Evolutionary conservation across 2,797 vertebrate genomes (phyloP), one percentile per base, ranked within the genome.

Genomic region (Gobio occitaniae): DNA sequence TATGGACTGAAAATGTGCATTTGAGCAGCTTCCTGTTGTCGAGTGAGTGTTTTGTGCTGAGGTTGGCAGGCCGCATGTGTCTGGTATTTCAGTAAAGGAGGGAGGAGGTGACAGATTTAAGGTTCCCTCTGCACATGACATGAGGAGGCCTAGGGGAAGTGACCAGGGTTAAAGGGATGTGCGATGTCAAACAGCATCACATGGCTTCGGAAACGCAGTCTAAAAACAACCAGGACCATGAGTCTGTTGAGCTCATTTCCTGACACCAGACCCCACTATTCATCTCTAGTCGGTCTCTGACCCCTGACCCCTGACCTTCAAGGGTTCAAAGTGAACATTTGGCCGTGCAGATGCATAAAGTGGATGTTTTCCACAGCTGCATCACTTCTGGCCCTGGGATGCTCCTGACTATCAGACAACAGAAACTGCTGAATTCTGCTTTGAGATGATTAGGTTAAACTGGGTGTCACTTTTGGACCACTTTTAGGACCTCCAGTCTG

Each of bases 241-340:
- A 81, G 19, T 15, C 72, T 69, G 48, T 17, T 66, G n/a, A 52
- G 75, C 72, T 85, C 41, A 77, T 80, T 61, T 80, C 70, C 82
- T 84, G 21, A 48, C 38, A 89, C 86, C 89, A 90, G 84, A 87
- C 71, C 72, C 10, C 70, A 15, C 66, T 63, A 38, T 77, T 59
- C 59, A 65, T 68, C 16, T 70, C 21, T 6, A 4, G 44, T 68
- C 56, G 5, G 21, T 19, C 69, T 63, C 2, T 85, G 69, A 75
- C 50, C 52, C 17, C 70, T 84, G 29, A 84, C 76, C 29, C 59
- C 48, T 68, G 78, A 86, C 75, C 38, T 77, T 41, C 3, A 59
- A 82, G 66, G 66, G 38, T 29, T 75, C 48, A 50, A 16, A 41
- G 11, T 75, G 44, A 85, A 75, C 15, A 61, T 85, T 80, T 85